Evolutionary conservation across 2,113 vertebrate genomes (phyloP).

Genomic region (Columbina picui): DNA sequence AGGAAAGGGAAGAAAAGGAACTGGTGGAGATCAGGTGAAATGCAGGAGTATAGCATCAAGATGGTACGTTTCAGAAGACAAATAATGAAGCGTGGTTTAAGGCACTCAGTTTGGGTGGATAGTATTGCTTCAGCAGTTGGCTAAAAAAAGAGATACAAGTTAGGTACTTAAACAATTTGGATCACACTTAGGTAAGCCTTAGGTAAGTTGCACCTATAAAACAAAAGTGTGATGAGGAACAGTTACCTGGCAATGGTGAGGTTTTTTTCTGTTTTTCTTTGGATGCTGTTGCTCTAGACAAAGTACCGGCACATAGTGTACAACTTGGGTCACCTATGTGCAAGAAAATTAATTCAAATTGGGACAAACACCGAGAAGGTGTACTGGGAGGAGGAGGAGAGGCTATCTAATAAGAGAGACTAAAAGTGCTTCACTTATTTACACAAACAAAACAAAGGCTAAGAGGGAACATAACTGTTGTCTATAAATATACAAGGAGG

Average conservation of each 20-base stretch:
- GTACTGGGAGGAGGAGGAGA: neutral
- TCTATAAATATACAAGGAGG: neutral
- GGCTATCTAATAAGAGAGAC: neutral
- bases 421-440: neutral
- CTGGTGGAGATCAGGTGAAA: neutral
- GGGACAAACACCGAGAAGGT: neutral
- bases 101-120: neutral
- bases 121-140: neutral
- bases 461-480: neutral
- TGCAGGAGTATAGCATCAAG: neutral
- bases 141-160: neutral
- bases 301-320: neutral
- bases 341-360: neutral
- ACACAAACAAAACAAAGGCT: conserved; percentile 1
- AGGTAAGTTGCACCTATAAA: neutral
- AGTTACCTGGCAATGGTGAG: neutral
- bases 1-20: neutral
- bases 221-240: neutral
- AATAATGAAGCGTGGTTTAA: neutral
- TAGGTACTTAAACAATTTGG: neutral
- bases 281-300: neutral
- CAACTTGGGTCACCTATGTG: neutral
- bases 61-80: neutral
- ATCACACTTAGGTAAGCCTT: neutral
- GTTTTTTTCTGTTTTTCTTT: neutral